Conservation (phyloP, 2,797 vertebrate genomes). For the Cheirogaleus major region DNA sequence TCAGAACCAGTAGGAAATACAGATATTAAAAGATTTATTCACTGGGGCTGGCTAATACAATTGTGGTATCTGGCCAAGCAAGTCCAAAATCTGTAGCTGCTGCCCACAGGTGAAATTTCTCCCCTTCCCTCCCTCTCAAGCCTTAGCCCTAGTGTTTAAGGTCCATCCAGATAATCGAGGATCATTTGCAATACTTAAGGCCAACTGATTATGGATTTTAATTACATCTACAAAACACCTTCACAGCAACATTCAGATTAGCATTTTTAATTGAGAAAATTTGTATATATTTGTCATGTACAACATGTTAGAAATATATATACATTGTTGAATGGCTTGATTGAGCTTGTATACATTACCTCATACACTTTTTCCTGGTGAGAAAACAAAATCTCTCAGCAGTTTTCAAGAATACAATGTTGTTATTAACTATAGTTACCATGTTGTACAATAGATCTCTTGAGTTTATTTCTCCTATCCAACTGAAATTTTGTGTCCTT, state of each 20-base stretch:
- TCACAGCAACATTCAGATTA: background rate
- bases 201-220: background rate
- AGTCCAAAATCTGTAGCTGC: background rate
- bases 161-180: background rate
- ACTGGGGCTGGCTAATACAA: background rate
- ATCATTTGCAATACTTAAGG: background rate
- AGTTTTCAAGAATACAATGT: background rate
- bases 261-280: background rate
- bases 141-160: background rate
- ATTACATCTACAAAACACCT: background rate
- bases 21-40: background rate
- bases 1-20: background rate
- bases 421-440: background rate
- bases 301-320: background rate
- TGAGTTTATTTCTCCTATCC: background rate
- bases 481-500: background rate
- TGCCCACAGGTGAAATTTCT: background rate
- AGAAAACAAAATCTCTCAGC: background rate
- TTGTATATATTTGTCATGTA: background rate
- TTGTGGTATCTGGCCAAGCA: background rate
- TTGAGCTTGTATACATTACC: background rate
- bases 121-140: background rate
- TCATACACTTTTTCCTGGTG: background rate
- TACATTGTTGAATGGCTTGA: background rate
- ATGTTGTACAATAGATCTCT: background rate